These are phyloP conservation scores for Eleginops maclovinus DNA, from an alignment of 2,113 vertebrate species.

Conservation along the genomic window DNA sequence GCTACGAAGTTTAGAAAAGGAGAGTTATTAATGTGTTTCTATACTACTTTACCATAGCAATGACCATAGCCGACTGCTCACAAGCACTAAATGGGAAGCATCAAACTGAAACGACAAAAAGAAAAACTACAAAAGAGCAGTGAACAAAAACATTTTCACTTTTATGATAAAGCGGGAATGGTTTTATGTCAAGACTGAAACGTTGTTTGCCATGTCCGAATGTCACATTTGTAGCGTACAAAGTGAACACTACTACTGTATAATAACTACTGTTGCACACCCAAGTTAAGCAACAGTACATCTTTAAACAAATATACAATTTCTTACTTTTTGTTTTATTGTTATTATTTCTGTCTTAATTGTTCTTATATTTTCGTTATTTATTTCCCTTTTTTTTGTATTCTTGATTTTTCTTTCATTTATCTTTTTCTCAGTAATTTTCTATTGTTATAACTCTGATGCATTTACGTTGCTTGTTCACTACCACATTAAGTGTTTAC, in stretches of 20 bases:
- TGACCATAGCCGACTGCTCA: constrained; percentile 30
- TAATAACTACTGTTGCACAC: background rate
- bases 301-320: background rate
- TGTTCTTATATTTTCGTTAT: too few species aligned
- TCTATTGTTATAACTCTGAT: background rate
- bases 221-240: background rate
- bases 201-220: background rate
- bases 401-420: background rate
- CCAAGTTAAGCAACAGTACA: background rate
- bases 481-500: background rate
- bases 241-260: too few species aligned
- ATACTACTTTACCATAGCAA: constrained; percentile 9
- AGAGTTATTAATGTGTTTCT: constrained; percentile 28
- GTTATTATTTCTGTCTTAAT: background rate
- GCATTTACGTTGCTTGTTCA: background rate
- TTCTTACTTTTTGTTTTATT: background rate
- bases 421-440: background rate
- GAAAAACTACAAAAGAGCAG: constrained; percentile 16
- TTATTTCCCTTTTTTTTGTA: too few species aligned
- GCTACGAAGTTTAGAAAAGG: constrained; percentile 28
- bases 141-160: background rate
- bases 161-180: background rate
- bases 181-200: background rate
- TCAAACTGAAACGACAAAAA: constrained; percentile 27
- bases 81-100: constrained; percentile 5